Conservation (phyloP, 2,113 vertebrate genomes). For the Chaetodon auriga region DNA sequence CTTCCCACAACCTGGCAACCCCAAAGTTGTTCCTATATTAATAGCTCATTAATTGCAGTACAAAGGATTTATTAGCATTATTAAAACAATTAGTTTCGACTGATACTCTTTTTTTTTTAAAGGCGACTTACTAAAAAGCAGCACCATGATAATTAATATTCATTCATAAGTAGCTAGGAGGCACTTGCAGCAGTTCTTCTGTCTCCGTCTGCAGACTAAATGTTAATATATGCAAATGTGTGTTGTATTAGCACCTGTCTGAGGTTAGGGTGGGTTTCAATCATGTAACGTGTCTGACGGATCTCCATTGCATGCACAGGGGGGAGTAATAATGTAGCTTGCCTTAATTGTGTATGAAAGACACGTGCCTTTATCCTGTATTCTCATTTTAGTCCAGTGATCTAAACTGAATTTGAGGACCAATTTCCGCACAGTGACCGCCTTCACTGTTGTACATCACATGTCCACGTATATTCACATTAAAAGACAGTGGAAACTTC, state of each 20-base stretch:
- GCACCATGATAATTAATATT: background rate
- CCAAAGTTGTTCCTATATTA: background rate
- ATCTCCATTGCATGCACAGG: background rate
- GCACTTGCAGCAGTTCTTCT: background rate
- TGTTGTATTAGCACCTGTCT: slow-evolving; percentile 15
- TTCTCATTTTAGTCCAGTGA: background rate
- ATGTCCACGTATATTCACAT: background rate
- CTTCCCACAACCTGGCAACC: background rate
- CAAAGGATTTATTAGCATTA: background rate
- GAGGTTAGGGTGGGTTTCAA: background rate
- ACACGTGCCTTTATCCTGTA: background rate
- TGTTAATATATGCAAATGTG: slow-evolving; percentile 24
- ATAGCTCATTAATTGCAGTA: background rate
- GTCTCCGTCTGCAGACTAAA: background rate
- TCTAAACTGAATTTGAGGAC: background rate
- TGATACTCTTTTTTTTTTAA: background rate
- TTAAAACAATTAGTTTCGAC: background rate
- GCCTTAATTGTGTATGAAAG: background rate
- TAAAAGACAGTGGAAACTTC: too few relatives aligned
- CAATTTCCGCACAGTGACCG: background rate
- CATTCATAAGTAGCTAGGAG: background rate
- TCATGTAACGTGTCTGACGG: background rate
- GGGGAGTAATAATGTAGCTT: background rate
- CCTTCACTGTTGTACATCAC: too few relatives aligned
- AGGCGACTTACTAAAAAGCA: background rate